Percentiles rank a stretch among this genome's conserved stretches.
Evolutionary conservation across 2,797 vertebrate genomes (phyloP).

Genomic region (Xenops minutus): DNA sequence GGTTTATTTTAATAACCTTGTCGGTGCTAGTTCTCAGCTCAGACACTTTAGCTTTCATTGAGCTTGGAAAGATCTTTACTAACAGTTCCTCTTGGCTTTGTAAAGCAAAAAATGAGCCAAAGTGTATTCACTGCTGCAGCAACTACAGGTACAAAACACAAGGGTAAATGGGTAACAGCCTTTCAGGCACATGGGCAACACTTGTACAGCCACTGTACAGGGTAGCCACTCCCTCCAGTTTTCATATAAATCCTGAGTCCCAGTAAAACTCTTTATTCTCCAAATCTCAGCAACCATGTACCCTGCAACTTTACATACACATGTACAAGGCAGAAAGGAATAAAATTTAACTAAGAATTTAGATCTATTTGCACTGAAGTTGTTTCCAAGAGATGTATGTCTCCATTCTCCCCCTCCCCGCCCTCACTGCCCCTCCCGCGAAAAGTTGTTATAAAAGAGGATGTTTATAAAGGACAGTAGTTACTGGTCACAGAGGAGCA

Average conservation of each 20-base stretch:
- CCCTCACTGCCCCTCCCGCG: too few species aligned
- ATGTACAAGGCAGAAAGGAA: neutral
- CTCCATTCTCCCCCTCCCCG: neutral
- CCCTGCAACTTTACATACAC: neutral
- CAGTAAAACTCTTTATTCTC: neutral
- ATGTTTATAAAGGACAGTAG: neutral
- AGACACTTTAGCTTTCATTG: neutral
- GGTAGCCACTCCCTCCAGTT: neutral
- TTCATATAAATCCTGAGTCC: neutral
- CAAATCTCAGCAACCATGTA: neutral
- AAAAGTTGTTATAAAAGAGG: neutral
- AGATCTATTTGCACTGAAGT: neutral
- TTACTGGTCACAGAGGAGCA: neutral
- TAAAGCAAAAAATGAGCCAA: neutral
- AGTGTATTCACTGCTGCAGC: neutral
- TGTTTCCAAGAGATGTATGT: neutral
- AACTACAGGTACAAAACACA: neutral
- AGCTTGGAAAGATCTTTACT: neutral
- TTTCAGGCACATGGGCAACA: neutral
- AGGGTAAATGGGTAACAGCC: neutral
- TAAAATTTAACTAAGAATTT: neutral
- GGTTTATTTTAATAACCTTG: neutral
- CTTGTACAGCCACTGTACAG: neutral
- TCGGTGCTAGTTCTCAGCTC: neutral
- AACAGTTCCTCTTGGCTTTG: neutral